Evolutionary conservation across 2,888 invertebrate species (phyloP), one percentile per base, ranked within the genome.

Genomic region (Villa cingulata): DNA sequence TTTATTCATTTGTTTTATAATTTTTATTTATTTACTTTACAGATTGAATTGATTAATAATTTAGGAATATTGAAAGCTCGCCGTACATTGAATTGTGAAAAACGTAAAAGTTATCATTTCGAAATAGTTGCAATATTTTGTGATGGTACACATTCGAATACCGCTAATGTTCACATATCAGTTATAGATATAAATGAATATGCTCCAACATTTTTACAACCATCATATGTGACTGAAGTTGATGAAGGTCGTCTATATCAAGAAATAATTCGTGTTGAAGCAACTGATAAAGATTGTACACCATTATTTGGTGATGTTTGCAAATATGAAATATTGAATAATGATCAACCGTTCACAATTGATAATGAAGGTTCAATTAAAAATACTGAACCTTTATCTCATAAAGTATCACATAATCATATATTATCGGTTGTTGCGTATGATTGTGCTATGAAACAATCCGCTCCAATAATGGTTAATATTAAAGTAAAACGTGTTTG

Each of bases 131-230:
- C 94, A 37, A 83, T 91, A 52, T 88, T 90, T 55, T 95, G 95
- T 69, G 83, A 85, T 62, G 89, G 87, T 51, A 82, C 82, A 53
- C 83, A 85, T 61, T 86, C 86, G 19, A 82, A 86, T 64, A 89
- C 91, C 60, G 91, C 90, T 4, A 88, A 89, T 36, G 89, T 94
- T 45, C 88, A 90, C 71, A 90, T 97, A 60, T 87, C 88, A 18
- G 94, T 97, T 52, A 84, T 88, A 49, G 96, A 96, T 72, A 91
- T 94, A 57, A 96, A 96, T 73, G 94, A 95, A 68, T 94, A 86
- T 71, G 84, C 89, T 23, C 96, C 96, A 2, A 83, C 83, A 52
- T 96, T 95, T 74, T 75, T 85, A 45, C 86, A 92, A 63, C 83
- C 89, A 36, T 85, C 90, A 44, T 96, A 95, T 72, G 87, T 90